These are phyloP conservation scores for Panthera uncia DNA, from an alignment of 2,113 vertebrate species.

Conservation along the genomic window DNA sequence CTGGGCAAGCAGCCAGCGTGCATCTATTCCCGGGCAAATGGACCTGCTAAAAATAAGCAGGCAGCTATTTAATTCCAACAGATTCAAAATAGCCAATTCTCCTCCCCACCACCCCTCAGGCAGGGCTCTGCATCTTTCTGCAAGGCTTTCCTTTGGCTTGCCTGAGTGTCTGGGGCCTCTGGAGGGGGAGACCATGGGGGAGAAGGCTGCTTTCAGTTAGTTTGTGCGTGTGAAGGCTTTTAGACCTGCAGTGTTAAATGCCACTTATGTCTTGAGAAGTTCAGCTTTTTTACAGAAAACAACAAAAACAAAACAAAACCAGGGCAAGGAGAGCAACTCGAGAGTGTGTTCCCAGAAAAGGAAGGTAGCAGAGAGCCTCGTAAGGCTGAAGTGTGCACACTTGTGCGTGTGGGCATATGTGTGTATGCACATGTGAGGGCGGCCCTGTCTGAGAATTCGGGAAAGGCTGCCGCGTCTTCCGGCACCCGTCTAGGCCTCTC, in stretches of 20 bases:
- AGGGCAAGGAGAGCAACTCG: not conserved
- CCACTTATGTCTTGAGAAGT: not conserved
- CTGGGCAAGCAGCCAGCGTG: conserved; percentile 46
- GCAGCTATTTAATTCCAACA: conserved; percentile 62
- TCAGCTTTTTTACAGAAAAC: not conserved
- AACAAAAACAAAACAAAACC: not conserved
- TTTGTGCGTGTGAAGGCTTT: not conserved
- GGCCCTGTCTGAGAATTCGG: not conserved
- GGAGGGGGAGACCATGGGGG: not conserved
- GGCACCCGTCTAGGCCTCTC: not conserved
- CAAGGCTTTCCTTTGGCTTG: not conserved
- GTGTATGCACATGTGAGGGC: not conserved
- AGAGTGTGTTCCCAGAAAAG: not conserved
- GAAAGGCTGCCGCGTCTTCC: not conserved
- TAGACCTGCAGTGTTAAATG: not conserved
- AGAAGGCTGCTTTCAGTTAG: not conserved
- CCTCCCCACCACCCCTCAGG: not conserved
- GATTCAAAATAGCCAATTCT: conserved; percentile 62
- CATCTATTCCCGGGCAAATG: conserved; percentile 63
- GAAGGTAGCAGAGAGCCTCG: not conserved
- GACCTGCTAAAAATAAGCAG: conserved; percentile 78
- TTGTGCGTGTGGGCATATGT: not conserved
- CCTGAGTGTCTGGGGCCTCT: not conserved
- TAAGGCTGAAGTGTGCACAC: not conserved
- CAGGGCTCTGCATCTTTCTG: not conserved